A percentile compares a stretch with the other conserved stretches of the same genome.
Conservation (phyloP, 2,797 vertebrate species). For the Manis pentadactyla region DNA sequence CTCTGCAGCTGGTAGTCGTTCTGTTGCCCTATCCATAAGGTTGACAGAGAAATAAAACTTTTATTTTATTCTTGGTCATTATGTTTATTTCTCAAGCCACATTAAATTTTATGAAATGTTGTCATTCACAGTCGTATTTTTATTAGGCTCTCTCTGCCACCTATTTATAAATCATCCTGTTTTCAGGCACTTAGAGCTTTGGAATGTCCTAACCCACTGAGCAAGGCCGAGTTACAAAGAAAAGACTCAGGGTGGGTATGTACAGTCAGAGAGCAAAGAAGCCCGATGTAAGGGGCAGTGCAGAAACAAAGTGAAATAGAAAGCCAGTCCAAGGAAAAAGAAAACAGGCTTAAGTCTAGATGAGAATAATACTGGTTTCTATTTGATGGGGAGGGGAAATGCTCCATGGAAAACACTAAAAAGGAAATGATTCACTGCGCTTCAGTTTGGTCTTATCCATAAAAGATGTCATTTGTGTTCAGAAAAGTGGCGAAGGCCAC, state of each 20-base stretch:
- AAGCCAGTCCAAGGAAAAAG: constrained; percentile 38
- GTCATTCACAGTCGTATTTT: background rate
- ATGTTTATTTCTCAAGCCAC: background rate
- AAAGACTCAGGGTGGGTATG: background rate
- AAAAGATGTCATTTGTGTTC: constrained; percentile 60
- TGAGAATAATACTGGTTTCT: constrained; percentile 41
- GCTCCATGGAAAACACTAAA: constrained; percentile 14
- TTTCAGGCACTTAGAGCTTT: background rate
- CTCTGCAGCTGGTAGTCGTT: background rate
- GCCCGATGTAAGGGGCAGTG: background rate
- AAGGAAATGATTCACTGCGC: constrained; percentile 30
- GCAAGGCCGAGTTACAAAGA: constrained; percentile 26
- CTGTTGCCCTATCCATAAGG: background rate
- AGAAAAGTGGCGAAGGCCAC: constrained; percentile 28
- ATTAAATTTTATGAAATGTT: background rate
- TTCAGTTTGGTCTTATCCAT: constrained; percentile 50
- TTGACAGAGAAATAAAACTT: background rate
- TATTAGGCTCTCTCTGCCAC: background rate
- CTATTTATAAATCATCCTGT: background rate
- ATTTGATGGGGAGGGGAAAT: constrained; percentile 53
- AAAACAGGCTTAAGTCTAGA: background rate
- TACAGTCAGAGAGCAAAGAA: background rate
- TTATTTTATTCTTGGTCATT: constrained; percentile 4
- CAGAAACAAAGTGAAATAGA: background rate
- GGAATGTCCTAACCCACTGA: background rate